Evolutionary conservation across 2,888 invertebrate genomes (phyloP).

Genomic region (Masnerella sp.): DNA sequence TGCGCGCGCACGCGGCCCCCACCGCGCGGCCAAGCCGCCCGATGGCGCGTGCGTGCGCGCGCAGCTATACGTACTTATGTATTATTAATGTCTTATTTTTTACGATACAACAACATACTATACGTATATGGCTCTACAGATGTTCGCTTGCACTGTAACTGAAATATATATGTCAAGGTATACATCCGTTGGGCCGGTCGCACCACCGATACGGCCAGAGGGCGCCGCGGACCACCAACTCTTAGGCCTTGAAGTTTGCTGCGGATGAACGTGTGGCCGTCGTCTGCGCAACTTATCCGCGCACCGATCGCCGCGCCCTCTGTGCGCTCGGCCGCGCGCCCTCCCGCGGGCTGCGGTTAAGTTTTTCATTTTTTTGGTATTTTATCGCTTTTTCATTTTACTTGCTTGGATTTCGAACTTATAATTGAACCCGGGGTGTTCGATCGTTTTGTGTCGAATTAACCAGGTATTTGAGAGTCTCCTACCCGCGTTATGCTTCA

Average conservation of each 20-base stretch:
- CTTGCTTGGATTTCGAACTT: constrained; percentile 58
- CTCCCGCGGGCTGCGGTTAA: constrained; percentile 36
- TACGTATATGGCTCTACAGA: constrained; percentile 78
- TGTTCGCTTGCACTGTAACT: constrained; percentile 78
- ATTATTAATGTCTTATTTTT: constrained; percentile 63
- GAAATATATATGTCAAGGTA: constrained; percentile 75
- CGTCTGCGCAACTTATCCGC: constrained; percentile 17
- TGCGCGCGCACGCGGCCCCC: constrained; percentile 64
- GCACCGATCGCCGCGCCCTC: constrained; percentile 30
- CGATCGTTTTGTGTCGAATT: constrained; percentile 68
- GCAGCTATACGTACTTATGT: constrained; percentile 46
- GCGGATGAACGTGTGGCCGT: constrained; percentile 5
- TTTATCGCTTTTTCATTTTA: constrained; percentile 46
- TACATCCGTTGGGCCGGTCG: constrained; percentile 51
- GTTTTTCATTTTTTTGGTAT: constrained; percentile 53
- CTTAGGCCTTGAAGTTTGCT: constrained; percentile 41
- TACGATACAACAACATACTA: constrained; percentile 77
- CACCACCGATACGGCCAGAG: constrained; percentile 13
- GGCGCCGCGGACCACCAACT: constrained; percentile 13
- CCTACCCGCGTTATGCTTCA: constrained; percentile 78
- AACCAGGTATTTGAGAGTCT: constrained; percentile 75
- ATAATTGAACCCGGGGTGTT: constrained; percentile 69
- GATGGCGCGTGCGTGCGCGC: constrained; percentile 10
- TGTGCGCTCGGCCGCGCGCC: not conserved
- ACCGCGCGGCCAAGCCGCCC: not conserved